Evolutionary conservation across 2,113 vertebrate species (phyloP).

Genomic region (Aspiorhynchus laticeps): DNA sequence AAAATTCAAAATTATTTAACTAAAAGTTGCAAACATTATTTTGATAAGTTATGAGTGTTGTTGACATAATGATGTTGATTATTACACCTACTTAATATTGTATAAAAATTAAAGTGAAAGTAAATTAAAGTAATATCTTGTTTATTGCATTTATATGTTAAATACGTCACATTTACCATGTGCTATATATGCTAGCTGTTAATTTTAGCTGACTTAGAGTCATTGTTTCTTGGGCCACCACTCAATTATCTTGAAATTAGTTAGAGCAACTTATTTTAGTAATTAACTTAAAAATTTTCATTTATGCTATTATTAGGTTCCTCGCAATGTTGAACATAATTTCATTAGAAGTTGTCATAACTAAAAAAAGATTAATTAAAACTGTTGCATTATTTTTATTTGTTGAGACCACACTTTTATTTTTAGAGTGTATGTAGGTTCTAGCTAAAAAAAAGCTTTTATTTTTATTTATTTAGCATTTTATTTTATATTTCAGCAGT

Average conservation of each 20-base stretch:
- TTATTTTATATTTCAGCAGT: not conserved
- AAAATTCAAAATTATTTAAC: not conserved
- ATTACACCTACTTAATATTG: too few species aligned
- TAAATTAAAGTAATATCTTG: too few species aligned
- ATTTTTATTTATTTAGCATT: not conserved
- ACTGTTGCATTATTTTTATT: too few species aligned
- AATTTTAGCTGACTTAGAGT: not conserved
- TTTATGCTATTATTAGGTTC: not conserved
- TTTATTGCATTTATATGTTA: not conserved
- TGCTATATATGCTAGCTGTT: not conserved
- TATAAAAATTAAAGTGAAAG: too few species aligned
- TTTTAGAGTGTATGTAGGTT: too few species aligned
- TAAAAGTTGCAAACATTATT: too few species aligned
- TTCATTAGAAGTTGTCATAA: too few species aligned
- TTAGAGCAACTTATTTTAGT: not conserved
- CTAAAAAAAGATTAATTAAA: too few species aligned
- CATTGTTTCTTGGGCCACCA: not conserved
- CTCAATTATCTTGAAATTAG: not conserved
- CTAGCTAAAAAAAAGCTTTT: not conserved
- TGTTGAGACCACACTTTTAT: too few species aligned
- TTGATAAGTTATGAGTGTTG: too few species aligned
- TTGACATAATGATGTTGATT: too few species aligned
- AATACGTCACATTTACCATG: not conserved
- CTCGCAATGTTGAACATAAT: too few species aligned
- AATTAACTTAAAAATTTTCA: not conserved